Conservation (phyloP, 2,113 vertebrate species). For the Megaceryle torquata region DNA sequence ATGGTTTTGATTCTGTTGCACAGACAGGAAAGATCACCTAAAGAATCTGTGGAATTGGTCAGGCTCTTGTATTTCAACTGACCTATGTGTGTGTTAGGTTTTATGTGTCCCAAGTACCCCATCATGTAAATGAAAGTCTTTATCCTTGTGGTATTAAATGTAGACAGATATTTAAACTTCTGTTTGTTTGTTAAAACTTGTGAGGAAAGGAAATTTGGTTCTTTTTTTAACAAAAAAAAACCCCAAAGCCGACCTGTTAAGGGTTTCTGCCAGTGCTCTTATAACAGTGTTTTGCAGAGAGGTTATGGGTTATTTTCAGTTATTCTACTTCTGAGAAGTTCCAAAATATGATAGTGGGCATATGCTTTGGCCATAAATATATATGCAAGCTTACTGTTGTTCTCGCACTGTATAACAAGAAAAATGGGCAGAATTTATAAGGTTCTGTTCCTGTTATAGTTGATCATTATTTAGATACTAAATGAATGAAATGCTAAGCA, state of each 20-base stretch:
- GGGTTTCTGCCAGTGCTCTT: not conserved
- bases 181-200: not conserved
- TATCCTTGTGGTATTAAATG: not conserved
- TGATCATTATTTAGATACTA: not conserved
- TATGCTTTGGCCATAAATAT: not conserved
- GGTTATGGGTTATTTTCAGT: not conserved
- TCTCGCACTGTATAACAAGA: not conserved
- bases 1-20: not conserved
- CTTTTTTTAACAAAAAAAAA: not conserved
- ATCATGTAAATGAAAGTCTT: not conserved
- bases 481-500: not conserved
- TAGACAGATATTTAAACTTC: not conserved
- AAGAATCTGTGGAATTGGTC: not conserved
- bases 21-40: not conserved
- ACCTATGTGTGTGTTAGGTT: not conserved
- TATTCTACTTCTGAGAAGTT: not conserved
- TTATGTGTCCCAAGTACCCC: not conserved
- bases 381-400: not conserved
- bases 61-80: not conserved
- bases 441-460: not conserved
- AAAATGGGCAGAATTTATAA: not conserved
- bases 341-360: not conserved
- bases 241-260: not conserved
- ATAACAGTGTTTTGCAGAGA: not conserved
- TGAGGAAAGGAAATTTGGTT: not conserved